Evolutionary conservation across 2,888 invertebrate species (phyloP).

Genomic region (Eupithecia subumbrata): DNA sequence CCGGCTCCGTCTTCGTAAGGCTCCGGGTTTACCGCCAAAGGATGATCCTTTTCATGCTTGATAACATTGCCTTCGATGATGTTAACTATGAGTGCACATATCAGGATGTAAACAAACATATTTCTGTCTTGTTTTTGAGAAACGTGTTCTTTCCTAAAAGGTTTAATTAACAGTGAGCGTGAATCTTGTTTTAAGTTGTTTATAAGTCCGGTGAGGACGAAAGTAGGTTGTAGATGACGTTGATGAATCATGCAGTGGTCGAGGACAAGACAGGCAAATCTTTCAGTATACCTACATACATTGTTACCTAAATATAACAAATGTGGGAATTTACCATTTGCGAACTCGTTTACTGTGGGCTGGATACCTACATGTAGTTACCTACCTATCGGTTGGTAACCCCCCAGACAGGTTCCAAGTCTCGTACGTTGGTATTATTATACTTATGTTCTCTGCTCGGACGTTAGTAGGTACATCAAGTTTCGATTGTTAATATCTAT

Average conservation of each 20-base stretch:
- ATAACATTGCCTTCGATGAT: conserved; percentile 5
- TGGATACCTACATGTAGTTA: not conserved
- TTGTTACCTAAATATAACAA: not conserved
- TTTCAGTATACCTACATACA: not conserved
- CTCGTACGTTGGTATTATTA: not conserved
- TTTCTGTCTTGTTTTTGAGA: not conserved
- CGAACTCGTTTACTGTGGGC: not conserved
- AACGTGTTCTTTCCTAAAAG: conserved; percentile 7
- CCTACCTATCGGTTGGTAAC: not conserved
- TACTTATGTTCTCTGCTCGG: no score
- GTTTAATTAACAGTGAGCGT: not conserved
- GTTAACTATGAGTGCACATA: not conserved
- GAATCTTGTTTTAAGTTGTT: conserved; percentile 9
- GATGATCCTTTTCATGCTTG: not conserved
- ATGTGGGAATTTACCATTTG: conserved; percentile 3
- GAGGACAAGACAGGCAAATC: not conserved
- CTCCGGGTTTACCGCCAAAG: not conserved
- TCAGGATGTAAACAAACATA: conserved; percentile 6
- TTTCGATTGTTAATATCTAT: no score
- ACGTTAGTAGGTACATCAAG: no score
- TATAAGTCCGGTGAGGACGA: not conserved
- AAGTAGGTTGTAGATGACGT: conserved; percentile 2
- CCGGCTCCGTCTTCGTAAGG: not conserved
- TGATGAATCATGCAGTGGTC: conserved; percentile 14
- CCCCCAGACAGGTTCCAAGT: not conserved